Conservation (phyloP, 2,888 invertebrate genomes). For the Hemicrepidius hirtus region DNA sequence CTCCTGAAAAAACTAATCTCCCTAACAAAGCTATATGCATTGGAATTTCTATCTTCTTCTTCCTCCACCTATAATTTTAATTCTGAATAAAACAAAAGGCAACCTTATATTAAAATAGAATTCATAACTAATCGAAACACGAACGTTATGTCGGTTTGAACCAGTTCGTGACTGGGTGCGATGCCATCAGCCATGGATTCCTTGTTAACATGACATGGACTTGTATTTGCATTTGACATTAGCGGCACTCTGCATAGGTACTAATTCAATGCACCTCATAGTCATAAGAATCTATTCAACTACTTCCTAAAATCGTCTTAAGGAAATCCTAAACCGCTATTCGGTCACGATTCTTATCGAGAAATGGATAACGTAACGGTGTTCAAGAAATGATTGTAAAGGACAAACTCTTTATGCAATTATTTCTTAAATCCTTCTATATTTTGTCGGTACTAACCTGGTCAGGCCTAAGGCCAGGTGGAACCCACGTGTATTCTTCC, state of each 20-base stretch:
- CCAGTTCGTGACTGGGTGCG: conserved; percentile 27
- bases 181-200: conserved; percentile 33
- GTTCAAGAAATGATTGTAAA: neutral
- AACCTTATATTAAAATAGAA: neutral
- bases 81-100: neutral
- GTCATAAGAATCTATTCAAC: conserved; percentile 20
- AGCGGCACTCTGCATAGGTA: conserved; percentile 27
- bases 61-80: neutral
- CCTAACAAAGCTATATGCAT: too few relatives aligned
- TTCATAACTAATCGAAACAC: conserved; percentile 34
- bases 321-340: conserved; percentile 40
- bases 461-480: conserved; percentile 95
- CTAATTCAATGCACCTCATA: conserved; percentile 36
- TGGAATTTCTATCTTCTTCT: neutral
- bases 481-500: conserved; percentile 99
- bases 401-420: neutral
- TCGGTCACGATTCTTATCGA: conserved; percentile 41
- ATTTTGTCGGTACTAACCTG: conserved; percentile 81
- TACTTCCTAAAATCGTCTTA: conserved; percentile 19
- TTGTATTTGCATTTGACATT: conserved; percentile 52
- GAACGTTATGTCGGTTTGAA: conserved; percentile 29
- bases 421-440: too few relatives aligned
- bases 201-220: conserved; percentile 53
- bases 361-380: conserved; percentile 18
- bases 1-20: too few relatives aligned